Conservation (phyloP, 30 jellyfish, hydroid and myxozoan genomes). For the Euphysa ruthae region DNA sequence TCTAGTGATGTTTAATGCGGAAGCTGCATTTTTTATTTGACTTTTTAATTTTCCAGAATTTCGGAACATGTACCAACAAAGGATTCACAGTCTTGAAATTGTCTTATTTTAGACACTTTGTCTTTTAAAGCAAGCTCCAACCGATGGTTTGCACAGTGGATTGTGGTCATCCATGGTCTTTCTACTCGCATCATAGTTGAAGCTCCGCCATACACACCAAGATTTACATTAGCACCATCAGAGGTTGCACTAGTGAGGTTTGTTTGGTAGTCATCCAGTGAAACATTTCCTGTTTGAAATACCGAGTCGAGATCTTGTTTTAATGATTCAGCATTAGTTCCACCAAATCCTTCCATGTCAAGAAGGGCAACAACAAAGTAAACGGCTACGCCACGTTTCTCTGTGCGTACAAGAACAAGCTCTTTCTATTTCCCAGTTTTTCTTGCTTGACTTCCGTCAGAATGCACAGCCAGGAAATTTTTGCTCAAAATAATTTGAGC, state of each 20-base stretch:
- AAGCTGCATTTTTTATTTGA: constrained; percentile 23
- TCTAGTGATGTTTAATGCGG: constrained; percentile 35
- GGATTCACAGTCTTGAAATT: constrained; percentile 25
- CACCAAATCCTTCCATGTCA: constrained; percentile 46
- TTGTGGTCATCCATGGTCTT: no score
- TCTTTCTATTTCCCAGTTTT: constrained; percentile 40
- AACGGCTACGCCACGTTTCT: constrained; percentile 31
- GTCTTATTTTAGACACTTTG: constrained; percentile 6
- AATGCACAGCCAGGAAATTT: constrained; percentile 23
- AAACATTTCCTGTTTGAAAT: constrained; percentile 39
- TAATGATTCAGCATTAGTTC: constrained; percentile 4
- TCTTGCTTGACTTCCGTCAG: constrained; percentile 51
- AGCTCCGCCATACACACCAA: constrained; percentile 44
- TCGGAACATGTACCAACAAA: constrained; percentile 20
- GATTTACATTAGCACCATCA: constrained; percentile 56
- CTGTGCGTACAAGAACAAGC: constrained; percentile 34
- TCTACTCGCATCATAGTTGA: constrained; percentile 36
- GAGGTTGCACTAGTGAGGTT: no score
- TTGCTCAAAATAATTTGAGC: background rate
- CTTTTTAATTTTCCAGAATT: constrained; percentile 42
- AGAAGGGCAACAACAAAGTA: constrained; percentile 40
- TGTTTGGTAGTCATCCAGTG: no score
- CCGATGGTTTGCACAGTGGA: constrained; percentile 59
- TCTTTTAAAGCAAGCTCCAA: constrained; percentile 52
- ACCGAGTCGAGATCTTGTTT: background rate